Base-by-base conservation (phyloP, 1,140 invertebrate species). In the Hylaeus volcanicus region DNA sequence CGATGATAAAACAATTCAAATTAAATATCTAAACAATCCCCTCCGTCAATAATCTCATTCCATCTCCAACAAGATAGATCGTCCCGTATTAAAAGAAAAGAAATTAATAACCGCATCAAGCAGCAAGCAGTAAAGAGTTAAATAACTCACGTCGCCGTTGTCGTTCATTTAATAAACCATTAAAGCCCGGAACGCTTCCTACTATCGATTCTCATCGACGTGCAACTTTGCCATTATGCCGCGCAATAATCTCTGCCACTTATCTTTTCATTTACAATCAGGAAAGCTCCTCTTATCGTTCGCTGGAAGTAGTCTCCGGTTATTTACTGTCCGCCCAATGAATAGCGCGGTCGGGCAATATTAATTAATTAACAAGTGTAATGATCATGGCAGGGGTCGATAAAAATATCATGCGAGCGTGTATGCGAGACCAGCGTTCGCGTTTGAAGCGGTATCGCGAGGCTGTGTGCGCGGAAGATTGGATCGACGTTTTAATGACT, bases 401-500 rank as follows among this genome's bases (percentile, higher is more conserved):
- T 58, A 60, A 58, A 76, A 68, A 68, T 58, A 76, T 56, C 61
- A 14, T 45, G 0, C 8, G 3, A 15, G 45, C 26, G 45, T 3
- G 65, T 51, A 8, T 14, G 65, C 3, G 64, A 48, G 14, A 15
- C 8, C 8, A 15, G 15, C 2, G n/a, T 3, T 1, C 45, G 48
- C 2, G 53, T 43, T 15, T 37, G 39, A 37, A 37, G 37, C 14
- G 4, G 12, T 14, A 39, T 43, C 26, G 69, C 43, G n/a, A 37
- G n/a, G 39, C 26, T 69, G 58, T 80, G 82, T 81, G 72, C 78
- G 37, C 15, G 56, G 48, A 70, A 81, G 48, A 82, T 86, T 76
- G 74, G 65, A 83, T 81, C 58, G 48, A 69, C 77, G 48, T 76
- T 82, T 82, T 78, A 85, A 86, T 58, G 64, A 86, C 55, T 56